These are phyloP conservation scores for Megamerina dolium DNA, from an alignment of 2,888 invertebrate genomes.

Conservation along the genomic window DNA sequence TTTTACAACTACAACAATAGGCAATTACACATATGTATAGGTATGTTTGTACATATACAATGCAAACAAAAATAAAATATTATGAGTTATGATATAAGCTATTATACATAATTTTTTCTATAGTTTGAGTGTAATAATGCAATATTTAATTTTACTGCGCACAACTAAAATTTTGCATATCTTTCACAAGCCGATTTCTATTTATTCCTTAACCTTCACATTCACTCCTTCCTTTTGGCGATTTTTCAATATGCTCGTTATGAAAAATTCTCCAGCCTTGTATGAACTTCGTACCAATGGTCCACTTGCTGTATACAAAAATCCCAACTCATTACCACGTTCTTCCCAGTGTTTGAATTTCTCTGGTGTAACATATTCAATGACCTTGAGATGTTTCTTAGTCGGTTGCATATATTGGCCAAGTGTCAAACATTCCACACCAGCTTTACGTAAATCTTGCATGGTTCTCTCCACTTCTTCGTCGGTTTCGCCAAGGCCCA, in stretches of 20 bases:
- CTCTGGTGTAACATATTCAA: conserved; percentile 93
- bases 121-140: no score
- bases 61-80: no score
- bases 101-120: no score
- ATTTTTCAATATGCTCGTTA: conserved; percentile 70
- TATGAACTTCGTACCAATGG: conserved; percentile 96
- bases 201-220: background rate
- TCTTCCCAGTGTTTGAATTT: conserved; percentile 85
- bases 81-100: no score
- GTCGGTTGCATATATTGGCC: conserved; percentile 99
- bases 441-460: conserved; percentile 71
- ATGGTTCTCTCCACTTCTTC: conserved; percentile 80
- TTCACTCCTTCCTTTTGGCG: conserved; percentile 30
- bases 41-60: no score
- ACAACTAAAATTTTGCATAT: no score
- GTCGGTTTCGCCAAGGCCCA: conserved; percentile 89
- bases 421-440: conserved; percentile 92
- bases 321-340: conserved; percentile 77
- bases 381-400: conserved; percentile 86
- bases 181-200: no score
- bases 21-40: no score
- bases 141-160: no score
- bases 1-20: no score
- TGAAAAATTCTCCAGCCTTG: conserved; percentile 94
- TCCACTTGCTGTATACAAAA: conserved; percentile 95